Base-by-base conservation (phyloP, 2,888 invertebrate species). In the Pachycephus smyrnensis region DNA sequence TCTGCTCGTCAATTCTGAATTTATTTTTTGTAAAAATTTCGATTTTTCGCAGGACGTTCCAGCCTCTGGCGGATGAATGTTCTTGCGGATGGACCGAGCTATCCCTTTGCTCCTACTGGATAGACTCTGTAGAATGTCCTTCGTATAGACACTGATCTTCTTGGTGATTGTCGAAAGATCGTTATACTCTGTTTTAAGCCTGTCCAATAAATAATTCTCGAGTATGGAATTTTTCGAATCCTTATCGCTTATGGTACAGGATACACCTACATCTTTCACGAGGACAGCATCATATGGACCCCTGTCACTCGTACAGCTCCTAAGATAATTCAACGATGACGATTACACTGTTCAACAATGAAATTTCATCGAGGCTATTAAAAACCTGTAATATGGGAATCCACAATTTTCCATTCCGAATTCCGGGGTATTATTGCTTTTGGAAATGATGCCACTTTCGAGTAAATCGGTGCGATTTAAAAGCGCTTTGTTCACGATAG, bases 381-480 rank as follows among this genome's bases (percentile, higher is more conserved):
- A 31, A 31, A 31, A 88, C 87, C 87, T 88, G 81, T 88, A 86
- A 68, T 85, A 87, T 15, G 87, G 85, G 76, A 87, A 85, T 69
- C 79, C 79, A 68, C 77, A 86, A 76, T 69, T 79, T 40, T 84
- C 83, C 33, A 30, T 33, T 32, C 12, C n/a, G 23, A 35, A 30
- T n/a, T 12, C 23, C 37, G 36, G 12, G n/a, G 36, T 12, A n/a
- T 78, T 12, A 3, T 71, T 71, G 31, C 32, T 30, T 30, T 69
- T 40, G 23, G 69, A 77, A 37, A 36, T 37, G 74, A 73, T 30
- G 33, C n/a, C 75, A 69, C 33, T 79, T 35, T 77, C 35, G 12
- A 75, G 76, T 33, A 40, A 33, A 9, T 55, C 30, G 12, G 23
- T 23, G 11, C 33, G 12, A 68, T 73, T n/a, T 55, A 68, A 36